Evolutionary conservation across 2,797 vertebrate genomes (phyloP).

Genomic region (Acestrorhynchus altus): DNA sequence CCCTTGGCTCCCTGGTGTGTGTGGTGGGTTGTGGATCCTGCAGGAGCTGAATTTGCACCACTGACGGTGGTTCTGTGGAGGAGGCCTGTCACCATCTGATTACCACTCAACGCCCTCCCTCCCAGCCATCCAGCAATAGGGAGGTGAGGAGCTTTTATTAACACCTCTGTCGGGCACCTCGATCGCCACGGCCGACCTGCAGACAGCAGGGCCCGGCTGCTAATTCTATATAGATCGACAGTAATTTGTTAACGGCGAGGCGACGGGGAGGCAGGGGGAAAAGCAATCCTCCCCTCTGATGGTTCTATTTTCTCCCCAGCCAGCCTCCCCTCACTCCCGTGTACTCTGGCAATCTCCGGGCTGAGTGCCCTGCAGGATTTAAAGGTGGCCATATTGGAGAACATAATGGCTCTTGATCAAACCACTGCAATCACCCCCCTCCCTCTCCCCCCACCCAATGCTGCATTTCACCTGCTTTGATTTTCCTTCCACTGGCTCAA

Average conservation of each 20-base stretch:
- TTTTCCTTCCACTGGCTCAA: slow-evolving; percentile 16
- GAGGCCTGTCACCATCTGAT: slow-evolving; percentile 32
- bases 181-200: slow-evolving; percentile 8
- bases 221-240: slow-evolving; percentile 55
- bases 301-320: slow-evolving; percentile 38
- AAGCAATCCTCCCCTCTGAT: slow-evolving; percentile 39
- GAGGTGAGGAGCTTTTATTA: slow-evolving; percentile 49
- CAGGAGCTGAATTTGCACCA: not conserved
- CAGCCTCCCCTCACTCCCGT: slow-evolving; percentile 5
- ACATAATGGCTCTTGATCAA: slow-evolving; percentile 60
- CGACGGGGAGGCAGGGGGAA: slow-evolving; percentile 11
- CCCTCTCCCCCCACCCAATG: not conserved
- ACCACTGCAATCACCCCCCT: slow-evolving; percentile 51
- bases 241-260: slow-evolving; percentile 58
- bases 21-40: not conserved
- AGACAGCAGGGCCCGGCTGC: slow-evolving; percentile 38
- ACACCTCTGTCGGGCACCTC: slow-evolving; percentile 43
- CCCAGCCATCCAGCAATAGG: slow-evolving; percentile 1
- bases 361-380: slow-evolving; percentile 49
- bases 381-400: slow-evolving; percentile 51
- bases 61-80: not conserved
- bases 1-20: slow-evolving; percentile 29
- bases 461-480: slow-evolving; percentile 47
- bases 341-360: slow-evolving; percentile 44
- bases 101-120: slow-evolving; percentile 30